These are phyloP conservation scores for Gopherus flavomarginatus DNA, from an alignment of 2,113 vertebrate genomes.

Conservation along the genomic window DNA sequence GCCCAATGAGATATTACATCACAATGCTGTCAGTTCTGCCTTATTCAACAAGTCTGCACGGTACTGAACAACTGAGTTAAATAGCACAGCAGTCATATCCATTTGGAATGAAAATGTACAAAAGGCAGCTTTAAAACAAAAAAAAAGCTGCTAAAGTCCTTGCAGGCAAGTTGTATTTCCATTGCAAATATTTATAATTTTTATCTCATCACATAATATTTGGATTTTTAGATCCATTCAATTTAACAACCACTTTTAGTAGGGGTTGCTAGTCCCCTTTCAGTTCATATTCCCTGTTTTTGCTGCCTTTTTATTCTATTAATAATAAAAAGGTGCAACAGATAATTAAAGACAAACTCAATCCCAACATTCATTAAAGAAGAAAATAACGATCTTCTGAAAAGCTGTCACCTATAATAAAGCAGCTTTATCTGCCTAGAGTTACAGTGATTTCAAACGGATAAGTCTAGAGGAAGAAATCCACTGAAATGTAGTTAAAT, in stretches of 20 bases:
- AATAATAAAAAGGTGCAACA: slow-evolving; percentile 68
- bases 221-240: slow-evolving; percentile 30
- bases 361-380: slow-evolving; percentile 65
- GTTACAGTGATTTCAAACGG: slow-evolving; percentile 73
- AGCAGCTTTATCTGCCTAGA: slow-evolving; percentile 57
- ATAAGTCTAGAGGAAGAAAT: slow-evolving; percentile 58
- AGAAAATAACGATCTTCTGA: slow-evolving; percentile 63
- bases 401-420: slow-evolving; percentile 73
- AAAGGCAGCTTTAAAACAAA: background rate
- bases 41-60: background rate
- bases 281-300: slow-evolving; percentile 46
- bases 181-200: slow-evolving; percentile 29
- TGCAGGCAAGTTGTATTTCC: background rate
- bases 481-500: slow-evolving; percentile 70
- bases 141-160: background rate
- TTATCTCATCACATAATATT: slow-evolving; percentile 12
- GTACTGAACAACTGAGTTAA: background rate
- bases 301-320: slow-evolving; percentile 62
- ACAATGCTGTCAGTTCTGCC: background rate
- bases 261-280: slow-evolving; percentile 38
- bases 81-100: background rate
- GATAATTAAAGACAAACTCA: slow-evolving; percentile 78
- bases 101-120: background rate
- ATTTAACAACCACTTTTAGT: slow-evolving; percentile 51
- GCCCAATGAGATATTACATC: background rate